Base-by-base conservation (phyloP, 2,888 invertebrate genomes). In the Drosophila hamatofila region DNA sequence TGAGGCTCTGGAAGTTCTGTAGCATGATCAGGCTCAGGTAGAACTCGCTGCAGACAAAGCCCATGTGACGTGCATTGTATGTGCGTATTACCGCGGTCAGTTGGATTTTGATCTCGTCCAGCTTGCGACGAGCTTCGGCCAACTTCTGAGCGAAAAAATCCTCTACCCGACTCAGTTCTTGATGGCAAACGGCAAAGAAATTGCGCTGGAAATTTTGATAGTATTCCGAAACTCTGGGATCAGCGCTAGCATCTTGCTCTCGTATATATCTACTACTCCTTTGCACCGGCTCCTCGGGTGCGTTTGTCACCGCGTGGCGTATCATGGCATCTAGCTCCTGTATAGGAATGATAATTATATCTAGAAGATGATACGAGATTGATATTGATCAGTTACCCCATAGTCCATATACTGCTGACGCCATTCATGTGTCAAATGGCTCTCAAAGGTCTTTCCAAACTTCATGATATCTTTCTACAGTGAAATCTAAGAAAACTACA, bases 391-490 rank as follows among this genome's bases (percentile, higher is more conserved):
- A 72, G 27, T 71, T 55, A 90, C 97, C 95, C 96, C 96, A 93
- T 97, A 97, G 87, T 96, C 96, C 81, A 97, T 97, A 90, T 96
- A 99, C 93, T 99, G 99, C 93, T 98, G 98, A 72, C 99, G 95
- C 99, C 99, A 99, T 94, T 99, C 99, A 5, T 98, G 98, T 67
- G 99, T 99, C 87, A 99, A 97, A 92, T 98, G 98, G 52, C 98
- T 97, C 67, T 97, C 95, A 71, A 99, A 94, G 93, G 98, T 98
- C 93, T 99, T 98, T 0, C 98, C 97, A 93, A 99, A 99, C 94
- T 98, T 99, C 99, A 99, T 99, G 11, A 30, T 69, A 9, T 35
- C 62, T 3, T 18, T 33, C 12, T 4, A 27, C 12, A 49, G 3
- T 35, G 4, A 14, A 18, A 18, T 18, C 44, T 12, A 52, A 35